A percentile compares a stretch with the other conserved stretches of the same genome.
Evolutionary conservation across 2,888 invertebrate species (phyloP).

Genomic region (Andrena bucephala): DNA sequence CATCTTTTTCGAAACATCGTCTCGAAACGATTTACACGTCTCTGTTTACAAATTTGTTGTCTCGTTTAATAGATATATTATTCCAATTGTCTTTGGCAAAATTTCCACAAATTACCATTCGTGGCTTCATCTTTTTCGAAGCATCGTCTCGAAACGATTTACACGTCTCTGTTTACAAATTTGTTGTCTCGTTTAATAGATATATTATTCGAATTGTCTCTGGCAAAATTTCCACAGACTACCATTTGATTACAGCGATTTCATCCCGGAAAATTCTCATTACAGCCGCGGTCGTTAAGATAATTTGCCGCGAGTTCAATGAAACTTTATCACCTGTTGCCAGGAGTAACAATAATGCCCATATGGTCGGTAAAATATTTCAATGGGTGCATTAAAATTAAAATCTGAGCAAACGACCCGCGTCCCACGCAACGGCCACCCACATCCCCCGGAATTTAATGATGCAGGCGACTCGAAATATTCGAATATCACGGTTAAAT

Average conservation of each 20-base stretch:
- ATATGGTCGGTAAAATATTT: constrained; percentile 21
- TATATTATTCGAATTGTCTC: not conserved
- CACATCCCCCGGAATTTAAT: not conserved
- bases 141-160: no score
- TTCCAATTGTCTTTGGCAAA: not conserved
- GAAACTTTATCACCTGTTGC: constrained; percentile 25
- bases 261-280: not conserved
- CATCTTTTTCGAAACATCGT: no score
- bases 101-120: not conserved
- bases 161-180: no score
- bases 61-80: not conserved
- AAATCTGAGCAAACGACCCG: not conserved
- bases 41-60: not conserved
- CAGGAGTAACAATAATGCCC: constrained; percentile 26
- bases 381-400: constrained; percentile 12
- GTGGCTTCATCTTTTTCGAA: no score
- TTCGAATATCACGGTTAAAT: not conserved
- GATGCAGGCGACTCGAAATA: no score
- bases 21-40: no score
- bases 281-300: not conserved
- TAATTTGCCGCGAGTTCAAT: constrained; percentile 12
- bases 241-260: not conserved
- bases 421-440: not conserved
- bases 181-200: not conserved
- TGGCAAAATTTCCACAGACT: not conserved